phyloP scores from a whole-genome alignment of 1,140 invertebrate genomes.

The Sinella curviseta region DNA sequence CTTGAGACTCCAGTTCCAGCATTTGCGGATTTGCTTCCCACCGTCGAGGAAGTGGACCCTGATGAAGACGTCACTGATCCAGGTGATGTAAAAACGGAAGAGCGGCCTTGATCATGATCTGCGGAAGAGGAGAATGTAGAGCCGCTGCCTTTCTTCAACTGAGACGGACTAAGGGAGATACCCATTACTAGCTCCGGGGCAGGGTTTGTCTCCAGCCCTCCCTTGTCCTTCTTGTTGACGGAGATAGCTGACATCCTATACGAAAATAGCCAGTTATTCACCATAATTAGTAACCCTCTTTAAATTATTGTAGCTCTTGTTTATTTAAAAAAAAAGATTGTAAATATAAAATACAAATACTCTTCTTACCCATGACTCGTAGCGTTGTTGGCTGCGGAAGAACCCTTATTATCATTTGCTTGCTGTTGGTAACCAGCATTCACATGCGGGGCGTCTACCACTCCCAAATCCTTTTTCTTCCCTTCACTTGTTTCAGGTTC shows the following conservation, averaged over 20 bases:
- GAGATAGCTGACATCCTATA: constrained; percentile 17
- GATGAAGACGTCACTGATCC: background rate
- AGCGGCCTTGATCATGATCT: background rate
- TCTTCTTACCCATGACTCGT: constrained; percentile 11
- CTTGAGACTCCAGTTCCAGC: background rate
- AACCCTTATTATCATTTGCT: background rate
- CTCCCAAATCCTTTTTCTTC: constrained; percentile 30
- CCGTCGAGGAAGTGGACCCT: background rate
- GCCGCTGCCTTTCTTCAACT: background rate
- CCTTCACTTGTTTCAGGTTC: background rate
- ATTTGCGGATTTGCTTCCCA: background rate
- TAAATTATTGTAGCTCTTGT: no score
- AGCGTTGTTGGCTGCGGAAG: background rate
- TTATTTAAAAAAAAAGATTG: no score
- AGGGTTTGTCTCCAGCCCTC: constrained; percentile 26
- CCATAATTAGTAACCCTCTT: no score
- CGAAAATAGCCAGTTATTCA: no score
- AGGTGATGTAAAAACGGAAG: background rate
- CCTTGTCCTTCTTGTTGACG: constrained; percentile 28
- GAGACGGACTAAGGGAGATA: constrained; percentile 41
- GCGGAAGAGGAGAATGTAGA: background rate
- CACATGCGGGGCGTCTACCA: background rate
- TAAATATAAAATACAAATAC: background rate
- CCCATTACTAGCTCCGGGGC: constrained; percentile 45
- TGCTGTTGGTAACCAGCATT: background rate